Base-by-base conservation (phyloP, 1,140 invertebrate genomes). In the Rhagoletis zephyria region DNA sequence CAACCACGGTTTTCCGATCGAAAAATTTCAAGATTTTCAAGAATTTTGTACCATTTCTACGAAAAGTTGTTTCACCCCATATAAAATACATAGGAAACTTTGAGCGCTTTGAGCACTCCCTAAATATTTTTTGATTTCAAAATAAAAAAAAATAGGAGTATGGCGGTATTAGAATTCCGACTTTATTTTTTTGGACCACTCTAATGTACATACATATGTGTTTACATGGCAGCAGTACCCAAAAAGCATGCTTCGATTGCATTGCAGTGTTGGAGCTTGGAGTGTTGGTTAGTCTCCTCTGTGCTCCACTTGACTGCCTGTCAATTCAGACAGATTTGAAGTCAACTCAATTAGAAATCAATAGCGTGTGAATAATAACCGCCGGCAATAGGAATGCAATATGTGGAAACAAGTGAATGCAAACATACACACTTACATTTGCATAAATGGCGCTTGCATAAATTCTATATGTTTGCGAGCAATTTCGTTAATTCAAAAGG, bases 321-420 rank as follows among this genome's bases (percentile, higher is more conserved):
- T 56, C 74, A 81, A 81, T 81, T 6, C 74, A 87, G 81, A 67
- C 81, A 87, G 81, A 85, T 85, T 87, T 87, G 87, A 87, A 87
- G 87, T 87, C 87, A 87, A 87, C 87, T 87, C 87, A 87, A 87
- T 87, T 87, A 87, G 87, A 87, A 87, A 87, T 87, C 87, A 87
- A 87, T 87, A 87, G 87, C 87, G 81, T 87, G 81, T 87, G 87
- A 87, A 87, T 87, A 87, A 87, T 87, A 81, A 81, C 74, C 74
- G 45, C n/a, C 14, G 48, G 48, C 74, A 81, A 81, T 59, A 56
- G 14, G n/a, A 56, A 51, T 48, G 42, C 70, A 74, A 48, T 51
- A 51, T 77, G 6, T 63, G n/a, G 4, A 77, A 48, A 85, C 45
- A 64, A 40, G 48, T 85, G 12, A n/a, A 74, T 81, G 30, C 59